These are phyloP conservation scores for Saxicola maurus DNA, from an alignment of 2,797 vertebrate genomes.

Conservation along the genomic window DNA sequence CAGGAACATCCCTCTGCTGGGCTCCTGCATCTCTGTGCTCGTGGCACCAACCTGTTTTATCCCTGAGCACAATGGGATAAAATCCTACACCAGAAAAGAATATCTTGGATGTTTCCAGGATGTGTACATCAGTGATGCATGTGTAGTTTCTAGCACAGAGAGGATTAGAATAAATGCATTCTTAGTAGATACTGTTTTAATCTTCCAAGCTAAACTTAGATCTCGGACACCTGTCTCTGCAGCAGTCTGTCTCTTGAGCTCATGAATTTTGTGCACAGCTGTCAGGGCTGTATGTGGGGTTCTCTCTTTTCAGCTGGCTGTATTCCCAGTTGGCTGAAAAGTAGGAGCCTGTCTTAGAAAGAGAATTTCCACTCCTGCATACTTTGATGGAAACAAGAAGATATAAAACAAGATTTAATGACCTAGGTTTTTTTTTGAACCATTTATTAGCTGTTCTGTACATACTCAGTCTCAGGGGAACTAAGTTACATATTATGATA, in stretches of 20 bases:
- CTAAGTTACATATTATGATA: constrained; percentile 65
- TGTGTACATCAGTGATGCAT: constrained; percentile 16
- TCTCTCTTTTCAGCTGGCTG: constrained; percentile 62
- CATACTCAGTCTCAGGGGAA: constrained; percentile 40
- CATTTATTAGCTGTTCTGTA: constrained; percentile 63
- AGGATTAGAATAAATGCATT: constrained; percentile 66
- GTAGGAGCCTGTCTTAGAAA: constrained; percentile 58
- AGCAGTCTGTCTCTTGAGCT: constrained; percentile 57
- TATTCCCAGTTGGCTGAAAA: constrained; percentile 63
- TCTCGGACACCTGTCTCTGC: constrained; percentile 69
- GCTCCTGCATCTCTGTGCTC: neutral
- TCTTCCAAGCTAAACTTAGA: constrained; percentile 69
- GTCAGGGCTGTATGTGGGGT: constrained; percentile 59
- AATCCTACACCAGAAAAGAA: constrained; percentile 9
- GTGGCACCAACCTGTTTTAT: constrained; percentile 2
- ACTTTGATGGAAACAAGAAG: constrained; percentile 63
- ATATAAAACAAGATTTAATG: constrained; percentile 64
- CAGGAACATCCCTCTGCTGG: neutral
- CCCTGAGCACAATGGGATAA: constrained; percentile 22
- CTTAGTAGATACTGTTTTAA: constrained; percentile 63
- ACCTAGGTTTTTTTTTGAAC: neutral
- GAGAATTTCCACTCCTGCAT: constrained; percentile 60
- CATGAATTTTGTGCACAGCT: constrained; percentile 68
- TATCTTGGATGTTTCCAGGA: constrained; percentile 42
- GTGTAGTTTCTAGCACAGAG: constrained; percentile 44